Percentiles rank a stretch among this genome's conserved stretches.
These are phyloP conservation scores for Charadrius vociferus DNA, from an alignment of 2,113 vertebrate genomes.

Conservation along the genomic window DNA sequence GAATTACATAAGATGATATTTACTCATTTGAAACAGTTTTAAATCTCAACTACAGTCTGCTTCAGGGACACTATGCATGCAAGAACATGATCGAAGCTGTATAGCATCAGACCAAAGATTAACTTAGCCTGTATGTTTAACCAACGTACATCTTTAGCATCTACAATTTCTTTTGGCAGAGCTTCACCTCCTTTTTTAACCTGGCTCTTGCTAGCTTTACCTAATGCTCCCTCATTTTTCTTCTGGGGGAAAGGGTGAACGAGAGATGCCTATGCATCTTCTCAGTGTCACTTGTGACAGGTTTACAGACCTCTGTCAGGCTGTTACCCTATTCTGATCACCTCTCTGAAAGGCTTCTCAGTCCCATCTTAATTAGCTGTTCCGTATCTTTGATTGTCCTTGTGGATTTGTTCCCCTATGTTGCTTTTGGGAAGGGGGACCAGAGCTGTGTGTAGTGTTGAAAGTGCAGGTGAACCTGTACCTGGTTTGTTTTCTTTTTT, in stretches of 20 bases:
- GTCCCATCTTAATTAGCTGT: background rate
- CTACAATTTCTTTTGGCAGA: background rate
- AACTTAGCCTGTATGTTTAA: background rate
- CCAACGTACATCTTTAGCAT: background rate
- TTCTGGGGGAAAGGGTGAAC: background rate
- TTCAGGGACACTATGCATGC: background rate
- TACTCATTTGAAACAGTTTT: background rate
- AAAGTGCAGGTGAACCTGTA: background rate
- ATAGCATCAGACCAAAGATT: background rate
- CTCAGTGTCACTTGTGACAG: background rate
- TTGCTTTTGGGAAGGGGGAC: background rate
- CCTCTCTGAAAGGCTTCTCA: background rate
- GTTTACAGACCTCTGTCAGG: background rate
- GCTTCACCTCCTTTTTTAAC: background rate
- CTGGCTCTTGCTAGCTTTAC: background rate
- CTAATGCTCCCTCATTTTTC: background rate
- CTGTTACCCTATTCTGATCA: background rate
- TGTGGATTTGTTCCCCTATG: background rate
- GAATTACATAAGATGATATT: background rate
- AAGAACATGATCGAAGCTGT: background rate
- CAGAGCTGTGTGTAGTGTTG: background rate
- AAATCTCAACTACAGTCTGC: background rate
- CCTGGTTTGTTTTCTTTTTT: background rate
- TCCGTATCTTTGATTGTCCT: background rate
- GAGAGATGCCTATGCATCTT: background rate